A percentile compares a stretch with the other conserved stretches of the same genome.
Evolutionary conservation across 2,113 vertebrate species (phyloP).

Genomic region (Serilophus lunatus): DNA sequence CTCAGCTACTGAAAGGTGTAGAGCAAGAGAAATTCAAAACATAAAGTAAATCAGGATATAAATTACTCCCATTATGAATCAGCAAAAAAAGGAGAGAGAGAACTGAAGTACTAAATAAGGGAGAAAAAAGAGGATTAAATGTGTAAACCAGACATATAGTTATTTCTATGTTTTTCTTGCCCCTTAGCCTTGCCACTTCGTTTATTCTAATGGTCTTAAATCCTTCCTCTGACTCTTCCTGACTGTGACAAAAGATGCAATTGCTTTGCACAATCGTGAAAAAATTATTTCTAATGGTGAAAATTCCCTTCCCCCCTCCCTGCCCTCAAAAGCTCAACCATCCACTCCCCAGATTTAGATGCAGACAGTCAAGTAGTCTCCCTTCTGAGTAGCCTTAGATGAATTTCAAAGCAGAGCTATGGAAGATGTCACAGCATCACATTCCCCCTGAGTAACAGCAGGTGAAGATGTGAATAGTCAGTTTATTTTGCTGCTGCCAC

Average conservation of each 20-base stretch:
- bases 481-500: neutral
- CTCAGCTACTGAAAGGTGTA: neutral
- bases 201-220: neutral
- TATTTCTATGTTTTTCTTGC: neutral
- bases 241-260: neutral
- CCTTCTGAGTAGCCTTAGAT: neutral
- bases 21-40: neutral
- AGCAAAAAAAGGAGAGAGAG: neutral
- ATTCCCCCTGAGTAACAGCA: neutral
- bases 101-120: neutral
- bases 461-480: neutral
- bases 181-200: neutral
- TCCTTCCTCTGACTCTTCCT: neutral
- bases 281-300: neutral
- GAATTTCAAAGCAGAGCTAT: neutral
- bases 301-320: neutral
- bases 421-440: neutral
- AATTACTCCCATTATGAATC: neutral
- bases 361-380: neutral
- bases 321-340: neutral
- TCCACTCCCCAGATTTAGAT: neutral
- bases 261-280: neutral
- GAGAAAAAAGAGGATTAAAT: neutral
- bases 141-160: neutral
- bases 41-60: neutral